A percentile compares a stretch with the other conserved stretches of the same genome.
These are phyloP conservation scores for Colaptes auratus DNA, from an alignment of 2,113 vertebrate genomes.

Conservation along the genomic window DNA sequence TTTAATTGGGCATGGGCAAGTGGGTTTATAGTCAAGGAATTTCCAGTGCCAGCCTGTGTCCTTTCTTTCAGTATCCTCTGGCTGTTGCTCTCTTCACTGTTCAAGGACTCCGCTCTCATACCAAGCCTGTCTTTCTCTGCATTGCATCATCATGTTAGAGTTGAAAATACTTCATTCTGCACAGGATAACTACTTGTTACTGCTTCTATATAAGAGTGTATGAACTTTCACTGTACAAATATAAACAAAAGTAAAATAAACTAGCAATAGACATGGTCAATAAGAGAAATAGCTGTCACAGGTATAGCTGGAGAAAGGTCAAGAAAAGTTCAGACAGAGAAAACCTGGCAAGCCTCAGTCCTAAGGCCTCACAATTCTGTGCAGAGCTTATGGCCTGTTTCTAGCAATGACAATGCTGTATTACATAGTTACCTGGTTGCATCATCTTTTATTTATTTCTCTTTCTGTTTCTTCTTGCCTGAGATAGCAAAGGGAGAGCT, in stretches of 20 bases:
- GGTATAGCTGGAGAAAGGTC: neutral
- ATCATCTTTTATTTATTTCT: neutral
- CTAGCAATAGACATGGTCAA: neutral
- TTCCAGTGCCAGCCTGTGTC: neutral
- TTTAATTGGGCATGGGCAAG: neutral
- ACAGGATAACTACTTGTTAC: neutral
- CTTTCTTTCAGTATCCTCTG: neutral
- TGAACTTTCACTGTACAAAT: neutral
- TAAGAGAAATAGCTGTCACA: neutral
- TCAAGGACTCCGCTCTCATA: neutral
- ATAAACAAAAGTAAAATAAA: neutral
- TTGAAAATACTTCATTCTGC: neutral
- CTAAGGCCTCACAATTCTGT: neutral
- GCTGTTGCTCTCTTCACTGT: neutral
- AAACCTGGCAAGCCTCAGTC: neutral
- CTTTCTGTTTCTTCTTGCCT: neutral
- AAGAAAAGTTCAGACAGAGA: neutral
- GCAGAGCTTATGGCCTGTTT: neutral
- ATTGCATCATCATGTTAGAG: neutral
- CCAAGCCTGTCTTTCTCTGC: neutral
- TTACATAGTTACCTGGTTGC: constrained; percentile 8
- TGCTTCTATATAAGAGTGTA: neutral
- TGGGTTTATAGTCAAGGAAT: neutral
- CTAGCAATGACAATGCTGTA: neutral
- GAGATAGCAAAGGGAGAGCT: neutral